Base-by-base conservation (phyloP, 2,888 invertebrate species). In the Zygothrica quintamaculata region DNA sequence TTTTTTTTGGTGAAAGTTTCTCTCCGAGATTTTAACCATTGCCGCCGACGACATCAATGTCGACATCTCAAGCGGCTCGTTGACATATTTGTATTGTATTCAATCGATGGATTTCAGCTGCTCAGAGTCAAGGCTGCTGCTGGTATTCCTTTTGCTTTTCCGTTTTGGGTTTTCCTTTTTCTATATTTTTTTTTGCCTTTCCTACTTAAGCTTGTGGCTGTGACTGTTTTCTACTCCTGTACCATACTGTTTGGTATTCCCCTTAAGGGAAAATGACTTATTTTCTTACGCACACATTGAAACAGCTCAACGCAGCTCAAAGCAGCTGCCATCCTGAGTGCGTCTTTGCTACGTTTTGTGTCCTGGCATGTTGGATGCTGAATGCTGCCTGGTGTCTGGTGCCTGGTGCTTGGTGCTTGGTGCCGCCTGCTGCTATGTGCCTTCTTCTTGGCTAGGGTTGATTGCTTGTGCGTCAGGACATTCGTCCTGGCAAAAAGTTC, bases 1-100 rank as follows among this genome's bases (percentile, higher is more conserved):
- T n/a, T n/a, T n/a, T n/a, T n/a, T n/a, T 37, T 47, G 29, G 13
- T 50, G 37, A 66, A 72, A 72, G 66, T 70, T 61, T 57, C 58
- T 44, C 78, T 68, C 77, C 57, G 78, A 84, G 77, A 78, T 78
- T 78, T 82, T 62, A 59, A 57, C 59, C 55, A 25, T 44, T 46
- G 25, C 29, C 48, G 34, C 22, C 57, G 42, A 22, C 46, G 37
- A 33, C 33, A 31, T 58, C 78, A 61, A 65, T 71, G 47, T 71
- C 75, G 77, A 84, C 85, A 85, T 82, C 85, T 84, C 85, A 84
- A 84, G 84, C 82, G 87, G 77, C 84, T 84, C 84, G 85, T 87
- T 84, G 84, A 84, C 84, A 84, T 87, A 82, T 82, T 82, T 87
- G 85, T 85, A 87, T 87, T 84, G 84, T 84, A 86, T 84, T 84